A percentile compares a stretch with the other conserved stretches of the same genome.
Evolutionary conservation across 2,113 vertebrate genomes (phyloP).

Genomic region (Dinomys branickii): DNA sequence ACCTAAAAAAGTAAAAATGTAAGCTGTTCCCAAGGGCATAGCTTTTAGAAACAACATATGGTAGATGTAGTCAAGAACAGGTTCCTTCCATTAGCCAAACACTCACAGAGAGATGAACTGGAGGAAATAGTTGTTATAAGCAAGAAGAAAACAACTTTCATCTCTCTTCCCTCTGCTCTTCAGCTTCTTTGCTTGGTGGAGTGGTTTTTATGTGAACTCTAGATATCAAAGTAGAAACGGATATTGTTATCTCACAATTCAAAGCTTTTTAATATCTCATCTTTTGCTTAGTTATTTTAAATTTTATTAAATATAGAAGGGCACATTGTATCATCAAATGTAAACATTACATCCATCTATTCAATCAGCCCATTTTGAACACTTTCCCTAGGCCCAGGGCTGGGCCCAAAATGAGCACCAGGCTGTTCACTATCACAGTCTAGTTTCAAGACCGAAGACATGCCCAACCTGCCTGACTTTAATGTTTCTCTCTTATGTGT

Average conservation of each 20-base stretch:
- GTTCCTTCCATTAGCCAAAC: conserved; percentile 71
- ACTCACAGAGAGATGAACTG: conserved; percentile 58
- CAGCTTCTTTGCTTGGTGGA: conserved; percentile 41
- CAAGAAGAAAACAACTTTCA: conserved; percentile 19
- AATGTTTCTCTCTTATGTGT: too few relatives aligned
- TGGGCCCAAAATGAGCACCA: background rate
- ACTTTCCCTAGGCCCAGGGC: background rate
- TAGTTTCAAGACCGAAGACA: background rate
- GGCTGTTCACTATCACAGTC: background rate
- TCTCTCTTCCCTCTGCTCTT: conserved; percentile 28
- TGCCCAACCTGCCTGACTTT: background rate
- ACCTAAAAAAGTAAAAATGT: conserved; percentile 9
- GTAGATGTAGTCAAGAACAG: conserved; percentile 71
- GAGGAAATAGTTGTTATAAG: conserved; percentile 55
- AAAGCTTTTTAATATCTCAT: background rate
- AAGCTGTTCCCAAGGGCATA: conserved; percentile 72
- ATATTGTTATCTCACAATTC: background rate
- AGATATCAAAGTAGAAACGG: conserved; percentile 54
- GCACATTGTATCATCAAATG: background rate
- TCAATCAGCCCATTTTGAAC: background rate
- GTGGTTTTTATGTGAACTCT: conserved; percentile 44
- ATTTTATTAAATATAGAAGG: conserved; percentile 2
- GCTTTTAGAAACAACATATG: conserved; percentile 80
- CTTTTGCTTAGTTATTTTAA: conserved; percentile 51
- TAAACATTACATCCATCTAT: background rate